Evolutionary conservation across 2,888 invertebrate species (phyloP), one percentile per base, ranked within the genome.

Genomic region (Amiota communis): DNA sequence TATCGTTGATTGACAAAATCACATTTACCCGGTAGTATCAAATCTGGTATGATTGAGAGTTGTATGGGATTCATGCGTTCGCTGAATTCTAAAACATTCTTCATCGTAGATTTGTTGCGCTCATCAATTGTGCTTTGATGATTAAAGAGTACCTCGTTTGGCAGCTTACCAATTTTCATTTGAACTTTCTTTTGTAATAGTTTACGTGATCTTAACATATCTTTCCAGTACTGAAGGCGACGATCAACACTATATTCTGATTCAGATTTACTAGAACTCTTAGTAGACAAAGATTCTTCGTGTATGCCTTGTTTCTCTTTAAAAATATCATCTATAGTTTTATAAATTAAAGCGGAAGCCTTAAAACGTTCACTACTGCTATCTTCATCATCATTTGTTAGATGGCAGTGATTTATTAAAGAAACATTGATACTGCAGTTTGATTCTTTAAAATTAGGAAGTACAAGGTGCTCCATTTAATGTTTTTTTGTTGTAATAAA

Each of bases 221-320:
- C 71, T 65, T 83, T 86, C 88, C 88, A 87, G 71, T 87, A 88
- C 17, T 80, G 64, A 12, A 87, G 75, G 1, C 87, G 83, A 9
- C 70, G 79, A 70, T 87, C 88, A 17, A 82, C 80, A 2, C 59
- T 75, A n/a, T 74, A 77, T 8, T 67, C 74, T 0, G 77, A 68
- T 9, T 11, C 13, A 1, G 8, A 15, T 12, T 1, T 2, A 4
- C 11, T 15, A 2, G 53, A 23, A 8, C 61, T 13, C 0, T 23
- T 13, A 57, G 64, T 11, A 0, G 72, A 74, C 0, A 72, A 67
- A 1, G 78, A 75, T 1, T 68, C 51, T 2, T 64, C 23, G 8
- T 68, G 51, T 0, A 49, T 46, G 0, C 53, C 65, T 1, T n/a
- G 1, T 8, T 74, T 17, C 1, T 59, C 15, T 6, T 49, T 36